These are phyloP conservation scores for Catharus bicknelli DNA, from an alignment of 2,113 vertebrate genomes.

Conservation along the genomic window DNA sequence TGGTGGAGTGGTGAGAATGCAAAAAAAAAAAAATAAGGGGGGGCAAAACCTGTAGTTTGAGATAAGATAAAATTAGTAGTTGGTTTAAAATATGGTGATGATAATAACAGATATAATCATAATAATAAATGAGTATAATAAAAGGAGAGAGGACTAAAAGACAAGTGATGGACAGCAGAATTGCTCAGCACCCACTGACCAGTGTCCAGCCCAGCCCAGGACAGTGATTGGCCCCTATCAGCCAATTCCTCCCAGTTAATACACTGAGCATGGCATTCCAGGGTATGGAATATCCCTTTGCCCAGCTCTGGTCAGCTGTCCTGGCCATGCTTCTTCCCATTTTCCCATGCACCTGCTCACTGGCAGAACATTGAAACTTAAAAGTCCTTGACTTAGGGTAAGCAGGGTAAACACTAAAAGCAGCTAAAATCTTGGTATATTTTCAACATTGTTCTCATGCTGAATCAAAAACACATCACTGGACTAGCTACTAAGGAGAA, in stretches of 20 bases:
- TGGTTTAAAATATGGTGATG: background rate
- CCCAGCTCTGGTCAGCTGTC: background rate
- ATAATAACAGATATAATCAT: background rate
- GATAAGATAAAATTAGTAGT: background rate
- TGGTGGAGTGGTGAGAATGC: background rate
- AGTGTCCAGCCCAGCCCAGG: background rate
- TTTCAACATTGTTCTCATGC: background rate
- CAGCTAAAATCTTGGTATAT: background rate
- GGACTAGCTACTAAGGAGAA: background rate
- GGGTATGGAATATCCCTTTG: background rate
- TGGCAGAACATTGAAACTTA: background rate
- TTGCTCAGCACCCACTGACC: background rate
- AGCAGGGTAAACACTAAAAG: background rate
- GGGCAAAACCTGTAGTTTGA: background rate
- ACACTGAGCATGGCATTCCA: background rate
- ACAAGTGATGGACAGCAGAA: background rate
- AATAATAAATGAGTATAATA: background rate
- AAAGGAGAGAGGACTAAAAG: background rate
- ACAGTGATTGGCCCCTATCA: fast-evolving
- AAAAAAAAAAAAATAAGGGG: background rate
- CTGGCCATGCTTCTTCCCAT: background rate
- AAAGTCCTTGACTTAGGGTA: background rate
- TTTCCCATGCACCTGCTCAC: background rate
- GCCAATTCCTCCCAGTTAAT: background rate
- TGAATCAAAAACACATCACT: background rate